Conservation (phyloP, 53 echinoderm and acorn worm genomes). For the Echinometra lucunter region DNA sequence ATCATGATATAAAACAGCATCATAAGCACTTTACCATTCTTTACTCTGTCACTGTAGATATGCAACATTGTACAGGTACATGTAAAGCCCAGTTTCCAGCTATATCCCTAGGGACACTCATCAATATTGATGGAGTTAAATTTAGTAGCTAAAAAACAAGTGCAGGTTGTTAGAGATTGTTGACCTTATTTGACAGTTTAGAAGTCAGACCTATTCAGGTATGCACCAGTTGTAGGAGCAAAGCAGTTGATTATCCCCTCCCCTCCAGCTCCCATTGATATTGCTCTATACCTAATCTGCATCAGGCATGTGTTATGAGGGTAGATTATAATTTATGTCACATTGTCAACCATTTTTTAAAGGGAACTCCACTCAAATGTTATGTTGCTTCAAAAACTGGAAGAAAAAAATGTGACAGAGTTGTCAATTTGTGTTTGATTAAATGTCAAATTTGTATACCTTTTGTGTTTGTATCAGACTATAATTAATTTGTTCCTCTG, state of each 20-base stretch:
- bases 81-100: neutral
- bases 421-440: no score
- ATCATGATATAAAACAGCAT: neutral
- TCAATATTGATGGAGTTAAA: constrained; percentile 57
- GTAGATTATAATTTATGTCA: no score
- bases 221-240: neutral
- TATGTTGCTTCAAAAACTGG: no score
- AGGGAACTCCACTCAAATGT: no score
- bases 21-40: neutral
- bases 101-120: constrained; percentile 31
- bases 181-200: neutral
- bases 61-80: neutral
- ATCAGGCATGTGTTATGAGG: no score
- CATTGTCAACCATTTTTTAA: no score
- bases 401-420: no score
- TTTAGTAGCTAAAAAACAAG: constrained; percentile 35
- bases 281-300: no score
- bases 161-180: constrained; percentile 11
- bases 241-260: neutral
- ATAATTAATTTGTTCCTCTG: no score
- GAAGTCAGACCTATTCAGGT: neutral
- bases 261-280: no score
- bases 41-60: neutral
- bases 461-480: no score
- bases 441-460: no score